Base-by-base conservation (phyloP, 2,888 invertebrate genomes). In the Pseudanteris insignis region DNA sequence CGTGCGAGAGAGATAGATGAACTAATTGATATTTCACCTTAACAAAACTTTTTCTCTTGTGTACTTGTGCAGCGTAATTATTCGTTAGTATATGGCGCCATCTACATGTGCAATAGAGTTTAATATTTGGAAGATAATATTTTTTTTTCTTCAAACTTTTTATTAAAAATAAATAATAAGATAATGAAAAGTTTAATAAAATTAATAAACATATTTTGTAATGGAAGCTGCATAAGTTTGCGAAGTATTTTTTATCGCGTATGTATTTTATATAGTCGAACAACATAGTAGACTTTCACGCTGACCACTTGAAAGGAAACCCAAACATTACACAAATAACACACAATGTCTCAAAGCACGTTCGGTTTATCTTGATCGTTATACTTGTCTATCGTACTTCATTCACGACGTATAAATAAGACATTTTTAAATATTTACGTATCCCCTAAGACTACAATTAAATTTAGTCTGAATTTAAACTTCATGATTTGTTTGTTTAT, bases 321-420 rank as follows among this genome's bases (percentile, higher is more conserved):
- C 15, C n/a, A 30, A 53, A 37, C 53, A 44, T 44, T 37, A 30
- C 37, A 43, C n/a, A 11, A 14, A 26, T 26, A 32, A 32, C 15
- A 24, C 43, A 51, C 41, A 37, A 41, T 40, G 46, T 47, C 21
- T 47, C 11, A 13, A 43, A 43, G 57, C 58, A 58, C 44, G 44
- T 50, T 33, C 13, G 9, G 50, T 50, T 58, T 58, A 50, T 44
- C 32, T 51, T 48, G 12, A 46, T 51, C 30, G 30, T 44, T 48
- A 44, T 57, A 40, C 48, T 48, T 48, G 55, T 47, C 29, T 13
- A 40, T 48, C 41, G 6, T 14, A n/a, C 15, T 8, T 8, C 15
- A 29, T 30, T 9, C 2, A 18, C 13, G 29, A 7, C 29, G 30
- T n/a, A 9, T 13, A 13, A 44, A 37, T 21, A 18, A 51, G 21